Percentiles rank a stretch among this genome's conserved stretches.
Conservation (phyloP, 1,140 invertebrate genomes). For the Lordiphosa mommai region DNA sequence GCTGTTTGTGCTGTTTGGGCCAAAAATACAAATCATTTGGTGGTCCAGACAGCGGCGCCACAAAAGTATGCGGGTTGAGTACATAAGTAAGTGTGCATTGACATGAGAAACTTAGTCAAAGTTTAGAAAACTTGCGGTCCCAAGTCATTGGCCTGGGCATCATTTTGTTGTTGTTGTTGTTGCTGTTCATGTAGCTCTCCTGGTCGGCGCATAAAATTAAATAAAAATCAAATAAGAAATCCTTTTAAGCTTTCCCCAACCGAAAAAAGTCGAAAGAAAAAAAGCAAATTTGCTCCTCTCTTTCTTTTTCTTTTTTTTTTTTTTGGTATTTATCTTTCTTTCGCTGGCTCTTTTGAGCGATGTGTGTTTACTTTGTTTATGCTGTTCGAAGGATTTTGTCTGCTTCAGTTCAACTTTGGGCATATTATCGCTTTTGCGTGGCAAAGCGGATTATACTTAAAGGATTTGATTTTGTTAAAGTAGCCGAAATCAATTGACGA, state of each 20-base stretch:
- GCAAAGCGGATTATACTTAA: constrained; percentile 34
- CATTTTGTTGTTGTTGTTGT: constrained; percentile 3
- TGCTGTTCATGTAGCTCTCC: constrained; percentile 5
- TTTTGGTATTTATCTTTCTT: constrained; percentile 5
- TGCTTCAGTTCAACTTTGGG: constrained; percentile 35
- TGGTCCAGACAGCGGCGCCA: constrained; percentile 24
- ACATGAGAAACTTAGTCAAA: constrained; percentile 36
- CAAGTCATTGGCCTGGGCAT: background rate
- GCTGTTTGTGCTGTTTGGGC: constrained; percentile 19
- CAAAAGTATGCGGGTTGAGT: background rate
- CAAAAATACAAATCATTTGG: constrained; percentile 19
- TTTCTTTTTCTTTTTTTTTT: background rate
- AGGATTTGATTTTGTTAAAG: constrained; percentile 16
- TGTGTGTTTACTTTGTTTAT: constrained; percentile 34
- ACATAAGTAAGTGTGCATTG: constrained; percentile 10
- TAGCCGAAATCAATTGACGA: constrained; percentile 4
- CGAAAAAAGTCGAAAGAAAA: constrained; percentile 17
- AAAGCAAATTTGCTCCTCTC: constrained; percentile 32
- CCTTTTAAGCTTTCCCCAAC: constrained; percentile 32
- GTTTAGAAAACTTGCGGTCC: background rate
- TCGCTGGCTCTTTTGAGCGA: constrained; percentile 6
- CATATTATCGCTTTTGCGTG: constrained; percentile 34
- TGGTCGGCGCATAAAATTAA: constrained; percentile 45
- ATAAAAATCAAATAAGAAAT: constrained; percentile 59
- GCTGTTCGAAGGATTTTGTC: constrained; percentile 39